These are phyloP conservation scores for Apotomis capreana DNA, from an alignment of 2,888 invertebrate genomes.

Conservation along the genomic window DNA sequence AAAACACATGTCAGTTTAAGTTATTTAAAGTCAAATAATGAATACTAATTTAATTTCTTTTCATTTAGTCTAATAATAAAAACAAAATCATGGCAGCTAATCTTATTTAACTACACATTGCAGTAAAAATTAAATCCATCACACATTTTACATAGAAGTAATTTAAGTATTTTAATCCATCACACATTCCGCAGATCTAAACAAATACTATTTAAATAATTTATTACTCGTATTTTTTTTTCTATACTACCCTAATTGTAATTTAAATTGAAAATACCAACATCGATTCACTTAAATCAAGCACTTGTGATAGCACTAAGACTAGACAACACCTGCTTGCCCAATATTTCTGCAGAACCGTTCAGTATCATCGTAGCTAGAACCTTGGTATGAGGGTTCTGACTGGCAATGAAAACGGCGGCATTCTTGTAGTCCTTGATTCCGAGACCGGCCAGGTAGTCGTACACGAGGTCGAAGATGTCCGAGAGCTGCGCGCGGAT, in stretches of 20 bases:
- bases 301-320: constrained; percentile 50
- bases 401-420: constrained; percentile 57
- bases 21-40: constrained; percentile 9
- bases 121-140: background rate
- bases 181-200: background rate
- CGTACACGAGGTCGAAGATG: constrained; percentile 72
- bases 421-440: constrained; percentile 68
- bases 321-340: constrained; percentile 69
- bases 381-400: constrained; percentile 53
- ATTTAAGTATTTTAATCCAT: no score
- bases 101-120: background rate
- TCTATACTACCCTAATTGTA: background rate
- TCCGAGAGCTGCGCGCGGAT: constrained; percentile 64
- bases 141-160: no score
- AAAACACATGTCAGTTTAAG: constrained; percentile 6
- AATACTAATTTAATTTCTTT: background rate
- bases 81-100: background rate
- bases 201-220: background rate
- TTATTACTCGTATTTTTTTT: background rate
- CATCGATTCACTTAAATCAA: background rate
- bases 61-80: background rate
- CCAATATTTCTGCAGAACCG: constrained; percentile 61
- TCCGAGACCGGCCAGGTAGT: constrained; percentile 71
- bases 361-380: constrained; percentile 67
- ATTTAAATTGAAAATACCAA: background rate